Conservation (phyloP, 2,888 invertebrate genomes). For the Polydrusus tereticollis region DNA sequence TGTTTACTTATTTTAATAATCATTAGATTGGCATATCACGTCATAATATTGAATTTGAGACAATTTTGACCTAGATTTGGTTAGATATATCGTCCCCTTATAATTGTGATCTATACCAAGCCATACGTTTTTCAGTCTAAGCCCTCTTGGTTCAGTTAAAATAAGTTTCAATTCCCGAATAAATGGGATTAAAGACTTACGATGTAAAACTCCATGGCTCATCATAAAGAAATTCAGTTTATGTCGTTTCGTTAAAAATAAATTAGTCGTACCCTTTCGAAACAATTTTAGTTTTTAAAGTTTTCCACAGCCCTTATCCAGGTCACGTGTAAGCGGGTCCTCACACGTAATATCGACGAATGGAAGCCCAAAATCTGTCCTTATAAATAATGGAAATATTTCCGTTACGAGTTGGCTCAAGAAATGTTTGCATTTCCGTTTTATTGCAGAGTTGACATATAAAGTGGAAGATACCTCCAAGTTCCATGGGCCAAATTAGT, state of each 20-base stretch:
- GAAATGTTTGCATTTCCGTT: conserved; percentile 7
- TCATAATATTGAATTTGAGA: too few species aligned
- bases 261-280: neutral
- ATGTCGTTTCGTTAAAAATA: neutral
- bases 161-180: too few species aligned
- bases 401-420: neutral
- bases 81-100: too few species aligned
- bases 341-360: conserved; percentile 2
- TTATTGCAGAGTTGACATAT: conserved; percentile 12
- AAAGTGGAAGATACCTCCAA: conserved; percentile 12
- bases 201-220: neutral
- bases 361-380: conserved; percentile 17
- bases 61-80: too few species aligned
- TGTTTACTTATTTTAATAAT: too few species aligned
- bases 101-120: too few species aligned
- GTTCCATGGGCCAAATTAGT: conserved; percentile 13
- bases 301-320: neutral
- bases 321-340: neutral
- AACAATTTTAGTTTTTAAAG: neutral
- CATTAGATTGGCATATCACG: too few species aligned
- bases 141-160: too few species aligned
- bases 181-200: too few species aligned
- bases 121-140: too few species aligned
- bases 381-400: conserved; percentile 26
- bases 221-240: neutral